Base-by-base conservation (phyloP, 2,888 invertebrate genomes). In the Ophonus ardosiacus region DNA sequence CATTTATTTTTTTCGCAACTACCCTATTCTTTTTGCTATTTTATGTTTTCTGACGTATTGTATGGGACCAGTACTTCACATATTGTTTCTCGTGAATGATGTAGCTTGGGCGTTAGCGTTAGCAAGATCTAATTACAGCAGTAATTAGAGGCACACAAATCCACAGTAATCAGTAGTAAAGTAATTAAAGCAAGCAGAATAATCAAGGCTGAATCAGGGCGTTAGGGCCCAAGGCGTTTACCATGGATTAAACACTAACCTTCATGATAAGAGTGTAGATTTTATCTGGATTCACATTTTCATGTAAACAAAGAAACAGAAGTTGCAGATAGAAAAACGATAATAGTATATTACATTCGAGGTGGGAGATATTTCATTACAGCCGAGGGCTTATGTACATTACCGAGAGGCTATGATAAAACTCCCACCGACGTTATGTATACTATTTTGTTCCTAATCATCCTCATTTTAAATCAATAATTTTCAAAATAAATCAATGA, bases 101-200 rank as follows among this genome's bases (percentile, higher is more conserved):
- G 13, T 13, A 51, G 43, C 43, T 8, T 51, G 43, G 43, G 57
- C 56, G 78, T 78, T 57, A 57, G 57, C 56, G 78, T 78, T 57
- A 57, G 84, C 65, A 38, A 78, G 76, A 78, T 78, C 63, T 84
- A 84, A 84, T 84, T 84, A 84, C 78, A 40, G 56, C 51, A 17
- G 78, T 84, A 84, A 84, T 84, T 76, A 84, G 84, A 84, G 78
- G 63, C 63, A 65, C 83, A 84, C 84, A 84, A 84, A 84, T 84
- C 84, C 78, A 84, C 84, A 84, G 84, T 84, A 84, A 84, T 84
- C 84, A 84, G 84, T 65, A 84, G 84, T 84, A 84, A 84, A 84
- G 84, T 84, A 84, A 84, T 84, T 84, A 84, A 76, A 84, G 78
- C 84, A 65, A 76, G 51, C 84, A 63, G 84, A 84, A 84, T 84